Evolutionary conservation across 2,888 invertebrate genomes (phyloP).

Genomic region (Colostygia pectinataria): DNA sequence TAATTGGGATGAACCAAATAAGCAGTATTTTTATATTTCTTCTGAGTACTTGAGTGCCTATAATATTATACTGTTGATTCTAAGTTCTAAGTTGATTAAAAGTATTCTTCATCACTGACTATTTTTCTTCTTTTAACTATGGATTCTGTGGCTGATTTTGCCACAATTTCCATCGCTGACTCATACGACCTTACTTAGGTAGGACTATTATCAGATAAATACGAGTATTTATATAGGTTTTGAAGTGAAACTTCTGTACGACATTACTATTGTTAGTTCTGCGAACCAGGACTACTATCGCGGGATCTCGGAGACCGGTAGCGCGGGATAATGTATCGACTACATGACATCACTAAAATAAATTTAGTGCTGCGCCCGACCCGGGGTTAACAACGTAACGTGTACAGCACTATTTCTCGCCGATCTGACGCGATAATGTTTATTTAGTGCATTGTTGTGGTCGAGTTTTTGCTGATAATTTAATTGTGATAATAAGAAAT

Average conservation of each 20-base stretch:
- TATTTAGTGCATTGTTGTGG: conserved; percentile 41
- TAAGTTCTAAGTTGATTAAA: too few relatives aligned
- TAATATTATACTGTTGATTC: too few relatives aligned
- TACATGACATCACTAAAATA: conserved; percentile 70
- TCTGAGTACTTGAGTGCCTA: too few relatives aligned
- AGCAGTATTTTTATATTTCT: too few relatives aligned
- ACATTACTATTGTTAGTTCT: conserved; percentile 14
- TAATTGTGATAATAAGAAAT: conserved; percentile 12
- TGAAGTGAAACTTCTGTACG: conserved; percentile 6
- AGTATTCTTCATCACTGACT: too few relatives aligned
- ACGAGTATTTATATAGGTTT: too few relatives aligned
- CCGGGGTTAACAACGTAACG: conserved; percentile 66
- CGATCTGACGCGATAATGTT: conserved; percentile 54
- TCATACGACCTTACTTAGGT: too few relatives aligned
- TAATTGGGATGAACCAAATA: too few relatives aligned
- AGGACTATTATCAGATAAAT: too few relatives aligned
- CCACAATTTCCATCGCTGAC: too few relatives aligned
- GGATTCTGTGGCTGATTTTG: too few relatives aligned
- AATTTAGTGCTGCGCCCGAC: conserved; percentile 64
- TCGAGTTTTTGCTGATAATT: conserved; percentile 22
- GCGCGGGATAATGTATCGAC: conserved; percentile 67
- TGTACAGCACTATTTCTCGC: conserved; percentile 67
- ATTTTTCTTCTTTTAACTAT: too few relatives aligned
- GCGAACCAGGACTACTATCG: conserved; percentile 45
- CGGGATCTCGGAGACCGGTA: conserved; percentile 62